Evolutionary conservation across 2,888 invertebrate genomes (phyloP).

Genomic region (Anaspis maculata): DNA sequence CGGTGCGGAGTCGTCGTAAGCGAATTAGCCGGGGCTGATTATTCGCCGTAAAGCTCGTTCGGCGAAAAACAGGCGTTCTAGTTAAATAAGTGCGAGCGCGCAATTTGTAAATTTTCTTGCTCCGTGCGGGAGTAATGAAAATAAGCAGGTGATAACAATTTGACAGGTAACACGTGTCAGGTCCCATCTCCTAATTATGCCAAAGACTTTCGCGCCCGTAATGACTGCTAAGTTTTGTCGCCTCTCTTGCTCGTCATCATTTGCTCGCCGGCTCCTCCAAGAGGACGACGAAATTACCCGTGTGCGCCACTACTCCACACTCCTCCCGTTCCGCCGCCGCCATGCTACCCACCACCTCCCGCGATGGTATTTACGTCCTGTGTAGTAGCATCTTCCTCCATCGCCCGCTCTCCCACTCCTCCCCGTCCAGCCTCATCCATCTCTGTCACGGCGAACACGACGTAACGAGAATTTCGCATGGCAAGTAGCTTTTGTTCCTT

Average conservation of each 20-base stretch:
- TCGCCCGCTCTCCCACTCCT: conserved; percentile 9
- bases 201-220: conserved; percentile 14
- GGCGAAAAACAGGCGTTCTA: too few relatives aligned
- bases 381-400: too few relatives aligned
- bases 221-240: conserved; percentile 18
- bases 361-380: too few relatives aligned
- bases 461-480: conserved; percentile 18
- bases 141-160: conserved; percentile 21
- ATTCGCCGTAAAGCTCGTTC: too few relatives aligned
- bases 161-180: conserved; percentile 21
- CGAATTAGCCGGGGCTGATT: too few relatives aligned
- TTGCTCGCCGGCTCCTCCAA: conserved; percentile 7
- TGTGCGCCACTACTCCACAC: too few relatives aligned
- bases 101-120: background rate
- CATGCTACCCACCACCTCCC: too few relatives aligned
- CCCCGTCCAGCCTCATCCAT: conserved; percentile 12
- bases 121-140: conserved; percentile 9
- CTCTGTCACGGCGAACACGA: conserved; percentile 17
- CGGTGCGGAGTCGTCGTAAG: too few relatives aligned
- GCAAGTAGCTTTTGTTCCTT: conserved; percentile 18
- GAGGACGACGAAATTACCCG: conserved; percentile 8
- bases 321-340: too few relatives aligned
- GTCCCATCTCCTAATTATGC: conserved; percentile 20
- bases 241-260: conserved; percentile 12
- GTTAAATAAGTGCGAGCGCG: too few relatives aligned